Conservation (phyloP, 1,140 invertebrate genomes). For the Drosophila tropicalis region DNA sequence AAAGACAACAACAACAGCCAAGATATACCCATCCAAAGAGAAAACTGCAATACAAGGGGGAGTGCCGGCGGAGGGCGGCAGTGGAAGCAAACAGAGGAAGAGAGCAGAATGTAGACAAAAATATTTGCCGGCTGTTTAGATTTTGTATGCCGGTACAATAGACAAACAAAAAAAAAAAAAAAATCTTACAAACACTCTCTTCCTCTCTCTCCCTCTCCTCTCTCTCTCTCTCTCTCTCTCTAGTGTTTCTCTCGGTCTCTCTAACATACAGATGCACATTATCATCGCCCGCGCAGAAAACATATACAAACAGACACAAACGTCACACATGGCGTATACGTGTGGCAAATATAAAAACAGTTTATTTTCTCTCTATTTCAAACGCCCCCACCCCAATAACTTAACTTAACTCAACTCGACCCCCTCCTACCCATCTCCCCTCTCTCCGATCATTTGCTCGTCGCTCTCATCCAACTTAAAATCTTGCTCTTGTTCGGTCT, state of each 20-base stretch:
- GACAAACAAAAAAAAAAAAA: slow-evolving; percentile 66
- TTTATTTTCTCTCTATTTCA: slow-evolving; percentile 16
- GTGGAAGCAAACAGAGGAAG: not conserved
- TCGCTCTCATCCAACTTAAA: slow-evolving; percentile 27
- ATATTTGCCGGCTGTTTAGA: slow-evolving; percentile 74
- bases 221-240: slow-evolving; percentile 11
- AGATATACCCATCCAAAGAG: slow-evolving; percentile 21
- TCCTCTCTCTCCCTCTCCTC: slow-evolving; percentile 21
- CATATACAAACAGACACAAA: slow-evolving; percentile 6
- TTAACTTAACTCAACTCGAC: no score
- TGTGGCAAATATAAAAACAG: slow-evolving; percentile 59
- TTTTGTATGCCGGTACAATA: slow-evolving; percentile 70
- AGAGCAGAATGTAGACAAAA: slow-evolving; percentile 32
- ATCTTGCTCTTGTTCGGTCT: slow-evolving; percentile 14
- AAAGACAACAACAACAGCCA: slow-evolving; percentile 59
- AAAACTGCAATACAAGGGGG: slow-evolving; percentile 13
- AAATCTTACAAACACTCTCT: slow-evolving; percentile 39
- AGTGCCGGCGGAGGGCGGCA: not conserved
- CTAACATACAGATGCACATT: slow-evolving; percentile 45
- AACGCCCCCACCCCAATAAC: not conserved
- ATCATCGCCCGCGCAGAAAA: slow-evolving; percentile 36
- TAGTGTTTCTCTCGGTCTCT: not conserved
- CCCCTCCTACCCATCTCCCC: not conserved
- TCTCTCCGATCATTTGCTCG: not conserved
- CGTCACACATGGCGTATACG: slow-evolving; percentile 34